Conservation (phyloP, 2,888 invertebrate genomes). For the Deroplatys truncata region DNA sequence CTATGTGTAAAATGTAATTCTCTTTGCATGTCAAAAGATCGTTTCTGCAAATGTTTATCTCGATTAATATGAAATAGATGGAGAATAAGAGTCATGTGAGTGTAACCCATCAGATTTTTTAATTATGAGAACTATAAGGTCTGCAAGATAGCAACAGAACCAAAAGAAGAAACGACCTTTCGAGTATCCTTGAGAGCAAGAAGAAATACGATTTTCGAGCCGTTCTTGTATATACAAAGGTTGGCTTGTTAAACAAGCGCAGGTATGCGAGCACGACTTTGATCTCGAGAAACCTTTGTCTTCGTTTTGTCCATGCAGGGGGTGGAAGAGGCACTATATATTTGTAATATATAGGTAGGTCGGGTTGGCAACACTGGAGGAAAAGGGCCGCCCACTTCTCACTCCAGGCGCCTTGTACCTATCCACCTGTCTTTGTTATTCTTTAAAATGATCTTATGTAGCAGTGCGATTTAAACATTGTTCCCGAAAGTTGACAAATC, state of each 20-base stretch:
- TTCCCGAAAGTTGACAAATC: too few species aligned
- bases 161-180: background rate
- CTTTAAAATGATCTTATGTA: too few species aligned
- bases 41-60: too few species aligned
- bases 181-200: background rate
- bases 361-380: background rate
- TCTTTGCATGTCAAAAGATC: too few species aligned
- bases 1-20: too few species aligned
- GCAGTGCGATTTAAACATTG: too few species aligned
- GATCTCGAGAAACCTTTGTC: background rate
- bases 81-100: too few species aligned
- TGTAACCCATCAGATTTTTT: too few species aligned
- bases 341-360: background rate
- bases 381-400: too few species aligned
- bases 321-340: background rate
- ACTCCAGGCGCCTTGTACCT: background rate
- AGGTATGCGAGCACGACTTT: background rate
- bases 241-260: background rate
- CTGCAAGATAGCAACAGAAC: background rate
- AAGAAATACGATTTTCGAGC: background rate
- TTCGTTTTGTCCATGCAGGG: background rate
- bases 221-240: background rate
- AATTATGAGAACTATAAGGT: too few species aligned
- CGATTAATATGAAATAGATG: too few species aligned
- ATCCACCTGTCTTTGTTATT: background rate